Evolutionary conservation across 1,140 invertebrate species (phyloP), one percentile per base, ranked within the genome.

Genomic region (Dendrolimus kikuchii): DNA sequence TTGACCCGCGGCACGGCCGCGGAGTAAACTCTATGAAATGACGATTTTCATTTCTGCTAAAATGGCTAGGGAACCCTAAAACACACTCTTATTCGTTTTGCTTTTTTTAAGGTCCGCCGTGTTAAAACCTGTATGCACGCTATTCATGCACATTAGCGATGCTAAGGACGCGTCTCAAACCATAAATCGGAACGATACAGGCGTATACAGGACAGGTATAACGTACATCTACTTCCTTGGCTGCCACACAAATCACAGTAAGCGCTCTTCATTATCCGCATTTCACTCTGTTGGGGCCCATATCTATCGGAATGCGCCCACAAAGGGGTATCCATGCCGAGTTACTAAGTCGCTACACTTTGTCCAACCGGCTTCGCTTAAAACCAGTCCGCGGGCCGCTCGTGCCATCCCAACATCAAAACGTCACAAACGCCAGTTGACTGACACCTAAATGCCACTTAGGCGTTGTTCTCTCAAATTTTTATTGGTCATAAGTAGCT

Each of bases 371-470:
- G 80, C 77, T 82, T 62, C 59, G 59, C 51, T 64, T 55, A 50
- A 81, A 80, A 82, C 82, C 81, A 77, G 82, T 83, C 77, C 70
- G 68, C 64, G 62, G 60, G 66, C 46, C 41, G 46, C 42, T 45
- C 47, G 40, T 36, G 42, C 42, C 4, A 40, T 43, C 10, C 51
- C 51, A 46, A 51, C 43, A 50, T 50, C 60, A 60, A 74, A 85
- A 81, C 57, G 68, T 6, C 72, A 40, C 74, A 86, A 73, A 57
- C 49, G 54, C 74, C 74, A 77, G 79, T 82, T 86, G 76, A 84
- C 75, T 84, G 82, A 84, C 82, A 82, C 77, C 66, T 81, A 74
- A 81, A 82, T 79, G 73, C 76, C 74, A 82, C 71, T 85, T 78
- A 82, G 62, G 60, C 64, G 71, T 73, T 82, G 72, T 81, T 81